A percentile compares a stretch with the other conserved stretches of the same genome.
These are phyloP conservation scores for Aphis gossypii DNA, from an alignment of 1,140 invertebrate genomes.

Conservation along the genomic window DNA sequence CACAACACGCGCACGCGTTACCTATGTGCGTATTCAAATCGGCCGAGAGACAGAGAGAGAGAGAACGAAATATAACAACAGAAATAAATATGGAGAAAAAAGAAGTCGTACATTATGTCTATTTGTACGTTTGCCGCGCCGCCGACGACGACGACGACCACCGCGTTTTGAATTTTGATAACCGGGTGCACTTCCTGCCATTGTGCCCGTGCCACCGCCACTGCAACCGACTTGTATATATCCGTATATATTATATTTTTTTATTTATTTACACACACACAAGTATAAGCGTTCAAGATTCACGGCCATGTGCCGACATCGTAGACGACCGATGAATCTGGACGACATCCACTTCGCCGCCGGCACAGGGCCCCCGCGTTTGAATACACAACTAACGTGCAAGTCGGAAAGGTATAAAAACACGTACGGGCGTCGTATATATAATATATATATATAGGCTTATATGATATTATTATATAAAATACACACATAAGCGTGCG, in stretches of 20 bases:
- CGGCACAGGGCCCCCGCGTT: not conserved
- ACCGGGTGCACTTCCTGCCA: conserved; percentile 35
- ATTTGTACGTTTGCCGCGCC: conserved; percentile 10
- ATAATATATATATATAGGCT: not conserved
- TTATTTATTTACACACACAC: too few relatives aligned
- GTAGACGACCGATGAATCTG: not conserved
- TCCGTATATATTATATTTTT: too few relatives aligned
- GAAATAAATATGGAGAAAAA: not conserved
- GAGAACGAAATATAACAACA: not conserved
- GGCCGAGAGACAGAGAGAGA: not conserved
- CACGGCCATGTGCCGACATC: conserved; percentile 1
- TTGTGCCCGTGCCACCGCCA: not conserved
- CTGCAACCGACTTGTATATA: not conserved
- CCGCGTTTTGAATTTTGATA: conserved; percentile 45
- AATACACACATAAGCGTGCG: not conserved
- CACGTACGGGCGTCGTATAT: not conserved
- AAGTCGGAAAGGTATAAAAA: not conserved
- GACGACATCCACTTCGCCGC: not conserved
- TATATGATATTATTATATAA: not conserved
- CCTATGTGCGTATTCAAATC: not conserved
- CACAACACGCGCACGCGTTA: not conserved
- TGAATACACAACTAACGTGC: not conserved
- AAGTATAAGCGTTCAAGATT: not conserved
- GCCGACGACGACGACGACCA: not conserved
- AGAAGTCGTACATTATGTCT: not conserved